Percentiles rank a stretch among this genome's conserved stretches.
phyloP scores from a whole-genome alignment of 2,888 invertebrate genomes.

The Unio delphinus region DNA sequence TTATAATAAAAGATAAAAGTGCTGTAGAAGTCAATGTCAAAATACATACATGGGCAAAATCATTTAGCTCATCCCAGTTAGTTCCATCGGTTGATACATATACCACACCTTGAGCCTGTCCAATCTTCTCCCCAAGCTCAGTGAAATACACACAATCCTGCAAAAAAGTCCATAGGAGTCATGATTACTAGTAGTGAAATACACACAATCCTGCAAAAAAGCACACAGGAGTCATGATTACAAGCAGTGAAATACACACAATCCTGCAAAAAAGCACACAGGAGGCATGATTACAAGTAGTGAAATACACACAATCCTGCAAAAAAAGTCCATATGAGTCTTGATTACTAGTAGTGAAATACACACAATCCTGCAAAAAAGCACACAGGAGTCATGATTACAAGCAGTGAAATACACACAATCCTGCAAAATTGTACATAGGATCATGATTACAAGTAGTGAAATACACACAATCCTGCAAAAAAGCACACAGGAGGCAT shows the following conservation, averaged over 20 bases:
- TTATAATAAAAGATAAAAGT: too few species aligned
- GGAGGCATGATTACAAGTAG: neutral
- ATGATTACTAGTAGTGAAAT: too few species aligned
- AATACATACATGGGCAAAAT: constrained; percentile 59
- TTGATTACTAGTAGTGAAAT: neutral
- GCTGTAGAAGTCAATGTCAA: too few species aligned
- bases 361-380: neutral
- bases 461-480: neutral
- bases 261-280: neutral
- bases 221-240: neutral
- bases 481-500: neutral
- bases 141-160: constrained; percentile 70
- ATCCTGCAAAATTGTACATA: constrained; percentile 47
- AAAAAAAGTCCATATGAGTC: neutral
- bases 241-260: neutral
- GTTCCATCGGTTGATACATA: constrained; percentile 65
- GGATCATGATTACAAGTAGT: too few species aligned
- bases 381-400: neutral
- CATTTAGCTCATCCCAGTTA: constrained; percentile 60
- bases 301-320: neutral
- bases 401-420: constrained; percentile 68
- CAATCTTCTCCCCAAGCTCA: constrained; percentile 67
- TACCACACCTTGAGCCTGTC: constrained; percentile 58
- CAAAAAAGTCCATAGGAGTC: constrained; percentile 5
- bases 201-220: constrained; percentile 2